Evolutionary conservation across 2,888 invertebrate species (phyloP).

Genomic region (Papilio demoleus): DNA sequence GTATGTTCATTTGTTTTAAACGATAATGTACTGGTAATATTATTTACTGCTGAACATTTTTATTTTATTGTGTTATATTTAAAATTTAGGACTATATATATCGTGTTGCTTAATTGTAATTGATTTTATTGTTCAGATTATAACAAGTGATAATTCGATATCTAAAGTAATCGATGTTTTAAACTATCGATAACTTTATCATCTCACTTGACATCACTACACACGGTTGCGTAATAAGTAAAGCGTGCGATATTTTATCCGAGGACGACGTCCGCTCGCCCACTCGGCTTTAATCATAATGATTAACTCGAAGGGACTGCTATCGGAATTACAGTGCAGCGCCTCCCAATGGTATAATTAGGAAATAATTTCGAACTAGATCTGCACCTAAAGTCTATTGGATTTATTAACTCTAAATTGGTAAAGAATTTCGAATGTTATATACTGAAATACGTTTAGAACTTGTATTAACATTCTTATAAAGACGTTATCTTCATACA

Average conservation of each 20-base stretch:
- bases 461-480: too few species aligned
- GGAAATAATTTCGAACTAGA: slow-evolving; percentile 20
- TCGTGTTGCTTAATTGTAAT: too few species aligned
- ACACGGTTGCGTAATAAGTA: slow-evolving; percentile 39
- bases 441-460: too few species aligned
- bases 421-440: not conserved
- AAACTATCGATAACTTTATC: slow-evolving; percentile 22
- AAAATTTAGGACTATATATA: too few species aligned
- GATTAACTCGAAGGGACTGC: slow-evolving; percentile 42
- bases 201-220: slow-evolving; percentile 15
- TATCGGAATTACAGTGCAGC: slow-evolving; percentile 16
- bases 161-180: not conserved
- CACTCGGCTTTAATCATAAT: slow-evolving; percentile 54
- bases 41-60: too few species aligned
- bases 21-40: too few species aligned
- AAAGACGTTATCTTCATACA: too few species aligned
- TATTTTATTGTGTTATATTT: too few species aligned
- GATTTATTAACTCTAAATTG: slow-evolving; percentile 15
- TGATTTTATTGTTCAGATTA: not conserved
- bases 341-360: slow-evolving; percentile 30
- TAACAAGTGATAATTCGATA: not conserved
- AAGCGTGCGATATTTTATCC: slow-evolving; percentile 44
- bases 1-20: too few species aligned
- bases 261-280: slow-evolving; percentile 59
- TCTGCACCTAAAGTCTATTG: not conserved